Evolutionary conservation across 1,140 invertebrate genomes (phyloP), one percentile per base, ranked within the genome.

Genomic region (Pygmarrhopalites habei): DNA sequence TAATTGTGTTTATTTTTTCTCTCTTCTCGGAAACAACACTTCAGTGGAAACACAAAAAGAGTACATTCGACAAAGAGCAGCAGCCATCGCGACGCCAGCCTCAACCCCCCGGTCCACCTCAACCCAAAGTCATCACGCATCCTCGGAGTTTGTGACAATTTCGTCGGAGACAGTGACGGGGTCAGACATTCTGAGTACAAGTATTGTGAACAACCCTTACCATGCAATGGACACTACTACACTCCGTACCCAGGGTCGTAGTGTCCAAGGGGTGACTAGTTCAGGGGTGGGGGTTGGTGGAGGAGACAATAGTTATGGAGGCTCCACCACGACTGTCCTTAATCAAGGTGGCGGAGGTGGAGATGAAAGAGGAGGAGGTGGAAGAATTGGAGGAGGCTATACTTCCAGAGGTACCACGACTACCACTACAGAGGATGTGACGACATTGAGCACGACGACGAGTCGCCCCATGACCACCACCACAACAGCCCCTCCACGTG

Each of bases 21-120:
- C n/a, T n/a, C n/a, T n/a, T n/a, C n/a, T n/a, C n/a, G n/a, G n/a
- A n/a, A n/a, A n/a, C n/a, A n/a, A n/a, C n/a, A n/a, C n/a, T n/a
- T n/a, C 77, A 92, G 90, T 91, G 67, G 89, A 92, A 75, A 87
- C 89, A 5, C 89, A 92, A 75, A 88, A 87, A 75, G 87, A 91
- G 75, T 92, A 88, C 76, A 89, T 92, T 75, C 82, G 86, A 73
- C 60, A 7, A 66, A 60, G 25, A 46, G 62, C 17, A 21, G n/a
- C n/a, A n/a, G n/a, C n/a, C n/a, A 51, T 47, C 21, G 28, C 41
- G 2, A 39, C 57, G 49, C 47, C 58, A 5, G 32, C 39, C 1
- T 29, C 58, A 2, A 39, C 26, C 26, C 29, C 62, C 1, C 29
- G 49, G 2, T 41, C 14, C 10, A 44, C 57, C n/a, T 15, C 43